These are phyloP conservation scores for Larimichthys crocea DNA, from an alignment of 2,113 vertebrate genomes.

Conservation along the genomic window DNA sequence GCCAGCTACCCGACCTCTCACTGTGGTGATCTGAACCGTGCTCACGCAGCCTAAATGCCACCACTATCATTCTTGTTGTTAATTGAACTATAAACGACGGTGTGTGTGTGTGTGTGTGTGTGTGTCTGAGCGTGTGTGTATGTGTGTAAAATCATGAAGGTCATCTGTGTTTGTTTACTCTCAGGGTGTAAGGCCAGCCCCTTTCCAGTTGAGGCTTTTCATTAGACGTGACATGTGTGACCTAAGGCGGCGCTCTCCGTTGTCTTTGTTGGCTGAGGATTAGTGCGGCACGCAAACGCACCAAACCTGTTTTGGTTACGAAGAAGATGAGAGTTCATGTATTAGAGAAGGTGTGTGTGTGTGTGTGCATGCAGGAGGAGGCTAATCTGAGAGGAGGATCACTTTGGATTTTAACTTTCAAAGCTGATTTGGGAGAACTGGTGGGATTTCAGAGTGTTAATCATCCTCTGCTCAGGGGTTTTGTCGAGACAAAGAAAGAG, in stretches of 20 bases:
- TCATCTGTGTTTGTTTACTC: slow-evolving; percentile 67
- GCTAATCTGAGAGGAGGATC: slow-evolving; percentile 50
- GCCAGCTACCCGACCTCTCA: slow-evolving; percentile 29
- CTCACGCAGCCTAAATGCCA: slow-evolving; percentile 64
- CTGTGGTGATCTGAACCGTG: slow-evolving; percentile 25
- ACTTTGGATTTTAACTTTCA: slow-evolving; percentile 54
- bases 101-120: not conserved
- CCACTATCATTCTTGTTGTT: slow-evolving; percentile 61
- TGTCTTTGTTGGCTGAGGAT: slow-evolving; percentile 47
- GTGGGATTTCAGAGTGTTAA: slow-evolving; percentile 58
- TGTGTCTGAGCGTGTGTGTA: not conserved
- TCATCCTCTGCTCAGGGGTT: slow-evolving; percentile 34
- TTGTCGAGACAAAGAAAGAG: slow-evolving; percentile 13
- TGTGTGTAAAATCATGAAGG: slow-evolving; percentile 56
- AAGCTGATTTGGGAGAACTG: slow-evolving; percentile 61
- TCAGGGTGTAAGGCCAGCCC: slow-evolving; percentile 37
- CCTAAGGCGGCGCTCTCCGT: slow-evolving; percentile 51
- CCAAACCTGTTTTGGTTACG: not conserved
- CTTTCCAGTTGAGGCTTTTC: slow-evolving; percentile 45
- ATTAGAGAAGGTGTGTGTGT: slow-evolving; percentile 26
- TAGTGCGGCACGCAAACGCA: slow-evolving; percentile 30
- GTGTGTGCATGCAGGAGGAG: slow-evolving; percentile 10
- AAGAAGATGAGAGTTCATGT: not conserved
- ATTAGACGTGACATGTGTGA: slow-evolving; percentile 64
- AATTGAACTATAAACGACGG: slow-evolving; percentile 72